Conservation (phyloP, 2,888 invertebrate genomes). For the Oxycera nigricornis region DNA sequence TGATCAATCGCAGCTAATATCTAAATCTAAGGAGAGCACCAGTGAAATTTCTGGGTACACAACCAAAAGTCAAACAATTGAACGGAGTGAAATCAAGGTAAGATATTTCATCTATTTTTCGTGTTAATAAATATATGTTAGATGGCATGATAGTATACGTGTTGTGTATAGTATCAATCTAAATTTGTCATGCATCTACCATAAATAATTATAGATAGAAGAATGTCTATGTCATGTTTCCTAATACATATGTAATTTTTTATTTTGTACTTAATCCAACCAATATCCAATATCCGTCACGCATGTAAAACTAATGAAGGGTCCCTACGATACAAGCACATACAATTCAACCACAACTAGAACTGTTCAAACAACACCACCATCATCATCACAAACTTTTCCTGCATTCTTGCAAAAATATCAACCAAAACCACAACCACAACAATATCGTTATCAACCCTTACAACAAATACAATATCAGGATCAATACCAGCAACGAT, state of each 20-base stretch:
- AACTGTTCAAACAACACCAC: slow-evolving; percentile 45
- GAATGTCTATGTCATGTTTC: too few relatives aligned
- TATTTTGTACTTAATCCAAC: too few relatives aligned
- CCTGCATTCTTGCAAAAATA: too few relatives aligned
- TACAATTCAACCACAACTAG: slow-evolving; percentile 22
- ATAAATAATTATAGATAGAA: too few relatives aligned
- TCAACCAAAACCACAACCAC: not conserved
- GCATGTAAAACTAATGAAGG: slow-evolving; percentile 17
- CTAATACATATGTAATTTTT: too few relatives aligned
- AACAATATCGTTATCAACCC: not conserved
- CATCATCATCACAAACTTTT: too few relatives aligned
- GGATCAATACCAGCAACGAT: slow-evolving; percentile 41
- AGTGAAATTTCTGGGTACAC: slow-evolving; percentile 12
- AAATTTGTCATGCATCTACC: too few relatives aligned
- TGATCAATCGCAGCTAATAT: slow-evolving; percentile 39
- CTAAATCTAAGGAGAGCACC: slow-evolving; percentile 45
- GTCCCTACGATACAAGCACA: not conserved
- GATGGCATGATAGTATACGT: too few relatives aligned
- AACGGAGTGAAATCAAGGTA: slow-evolving; percentile 39
- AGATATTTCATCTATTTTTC: too few relatives aligned
- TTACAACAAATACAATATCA: slow-evolving; percentile 42
- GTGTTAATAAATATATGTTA: too few relatives aligned
- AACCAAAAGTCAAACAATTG: slow-evolving; percentile 12
- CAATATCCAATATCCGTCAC: too few relatives aligned
- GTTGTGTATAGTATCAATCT: too few relatives aligned